Conservation (phyloP, 2,113 vertebrate species). For the Chitala chitala region DNA sequence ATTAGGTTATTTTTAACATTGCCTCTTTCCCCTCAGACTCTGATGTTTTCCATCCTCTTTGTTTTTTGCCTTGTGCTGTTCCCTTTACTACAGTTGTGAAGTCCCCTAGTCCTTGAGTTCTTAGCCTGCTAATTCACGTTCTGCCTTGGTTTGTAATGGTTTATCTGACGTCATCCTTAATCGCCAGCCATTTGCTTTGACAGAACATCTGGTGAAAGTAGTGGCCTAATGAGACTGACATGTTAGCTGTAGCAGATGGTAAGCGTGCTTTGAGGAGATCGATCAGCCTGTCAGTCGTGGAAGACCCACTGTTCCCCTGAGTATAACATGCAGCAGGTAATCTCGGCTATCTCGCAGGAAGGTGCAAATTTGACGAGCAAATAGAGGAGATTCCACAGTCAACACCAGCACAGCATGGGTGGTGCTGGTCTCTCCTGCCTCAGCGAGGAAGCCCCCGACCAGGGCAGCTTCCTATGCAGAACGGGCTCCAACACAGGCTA, state of each 20-base stretch:
- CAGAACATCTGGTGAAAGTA: neutral
- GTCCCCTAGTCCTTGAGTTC: slow-evolving; percentile 32
- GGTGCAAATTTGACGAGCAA: neutral
- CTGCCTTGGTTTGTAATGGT: neutral
- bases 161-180: neutral
- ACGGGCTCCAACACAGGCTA: neutral
- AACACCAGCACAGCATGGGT: neutral
- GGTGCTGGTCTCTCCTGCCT: neutral
- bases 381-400: neutral
- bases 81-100: neutral
- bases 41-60: slow-evolving; percentile 25
- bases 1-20: too few relatives aligned
- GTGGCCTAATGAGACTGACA: neutral
- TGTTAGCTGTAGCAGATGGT: neutral
- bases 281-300: neutral
- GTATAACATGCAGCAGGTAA: neutral
- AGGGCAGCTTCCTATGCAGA: slow-evolving; percentile 29
- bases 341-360: neutral
- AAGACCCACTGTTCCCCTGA: neutral
- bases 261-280: neutral
- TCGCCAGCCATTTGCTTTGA: neutral
- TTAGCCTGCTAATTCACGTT: slow-evolving; percentile 32
- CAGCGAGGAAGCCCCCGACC: neutral
- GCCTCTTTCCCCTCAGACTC: neutral
- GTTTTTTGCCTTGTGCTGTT: slow-evolving; percentile 2